Base-by-base conservation (phyloP, 1,140 invertebrate species). In the Homalodisca vitripennis region DNA sequence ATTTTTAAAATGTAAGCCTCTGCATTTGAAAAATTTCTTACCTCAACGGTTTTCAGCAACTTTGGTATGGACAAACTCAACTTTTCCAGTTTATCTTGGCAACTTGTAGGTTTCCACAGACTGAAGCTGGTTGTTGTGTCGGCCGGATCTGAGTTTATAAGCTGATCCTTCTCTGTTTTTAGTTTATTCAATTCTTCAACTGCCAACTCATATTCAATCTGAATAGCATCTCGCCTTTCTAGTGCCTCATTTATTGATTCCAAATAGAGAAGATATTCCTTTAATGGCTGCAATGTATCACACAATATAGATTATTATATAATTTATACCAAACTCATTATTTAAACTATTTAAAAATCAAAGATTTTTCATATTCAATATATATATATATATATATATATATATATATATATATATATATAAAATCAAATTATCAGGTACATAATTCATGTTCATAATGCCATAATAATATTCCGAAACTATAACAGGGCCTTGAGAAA, bases 191-290 rank as follows among this genome's bases (percentile, higher is more conserved):
- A 77, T 73, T 90, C 87, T 55, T 90, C 88, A 22, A 88, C 74
- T 1, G 85, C 86, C 65, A 82, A 78, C 76, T 92, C 89, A 75
- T 89, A 89, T 69, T 87, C 83, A 70, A 85, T 84, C 77, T 91
- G 89, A 77, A 89, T 85, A n/a, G 81, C 81, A 76, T 92, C 89
- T 51, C 89, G 80, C 67, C 86, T 83, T 47, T 80, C 77, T 64
- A 91, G 75, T n/a, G 87, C 87, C 75, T 88, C 88, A 79, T 89
- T 86, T 0, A 87, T 85, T 26, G 87, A 84, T 68, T 88, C 88
- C 65, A 89, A 82, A 74, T 91, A 91, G 46, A 86, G 79, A 14
- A 89, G 78, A 72, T 91, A 91, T 74, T 92, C 89, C 73, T 85
- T 84, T 69, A 90, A 82, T 13, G 88, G 87, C 73, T 84, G 77